Conservation (phyloP, 2,888 invertebrate genomes). For the Helobdella robusta region DNA sequence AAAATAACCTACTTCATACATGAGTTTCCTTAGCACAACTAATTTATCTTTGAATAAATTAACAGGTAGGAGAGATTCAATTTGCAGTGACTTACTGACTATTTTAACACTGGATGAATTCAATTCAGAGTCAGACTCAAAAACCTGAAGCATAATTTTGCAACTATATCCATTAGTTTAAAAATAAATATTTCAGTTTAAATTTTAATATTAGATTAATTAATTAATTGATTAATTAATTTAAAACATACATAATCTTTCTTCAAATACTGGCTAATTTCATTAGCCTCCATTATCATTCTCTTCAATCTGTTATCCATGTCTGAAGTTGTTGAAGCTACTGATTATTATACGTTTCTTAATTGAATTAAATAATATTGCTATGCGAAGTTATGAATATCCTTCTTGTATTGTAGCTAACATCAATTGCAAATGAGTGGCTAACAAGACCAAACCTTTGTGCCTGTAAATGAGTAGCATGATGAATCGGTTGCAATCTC, state of each 20-base stretch:
- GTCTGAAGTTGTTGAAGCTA: background rate
- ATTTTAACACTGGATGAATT: too few relatives aligned
- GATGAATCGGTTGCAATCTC: too few relatives aligned
- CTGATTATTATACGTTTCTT: too few relatives aligned
- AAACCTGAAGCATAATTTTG: background rate
- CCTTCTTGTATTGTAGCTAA: too few relatives aligned
- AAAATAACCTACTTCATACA: conserved; percentile 10
- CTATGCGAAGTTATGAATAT: too few relatives aligned
- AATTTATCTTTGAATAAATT: background rate
- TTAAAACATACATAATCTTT: conserved; percentile 36
- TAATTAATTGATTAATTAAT: too few relatives aligned
- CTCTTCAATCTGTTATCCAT: conserved; percentile 25
- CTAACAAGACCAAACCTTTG: too few relatives aligned
- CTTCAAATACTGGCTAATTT: conserved; percentile 32
- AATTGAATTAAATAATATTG: too few relatives aligned
- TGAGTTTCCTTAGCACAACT: conserved; percentile 14
- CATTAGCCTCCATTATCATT: conserved; percentile 35
- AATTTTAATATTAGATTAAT: background rate
- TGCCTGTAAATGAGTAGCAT: too few relatives aligned
- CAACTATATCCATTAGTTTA: background rate
- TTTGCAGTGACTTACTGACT: background rate
- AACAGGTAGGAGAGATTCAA: background rate
- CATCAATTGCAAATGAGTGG: too few relatives aligned
- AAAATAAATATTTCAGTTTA: background rate
- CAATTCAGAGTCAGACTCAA: too few relatives aligned